Base-by-base conservation (phyloP, 2,888 invertebrate genomes). In the Drosophila meridionalis region DNA sequence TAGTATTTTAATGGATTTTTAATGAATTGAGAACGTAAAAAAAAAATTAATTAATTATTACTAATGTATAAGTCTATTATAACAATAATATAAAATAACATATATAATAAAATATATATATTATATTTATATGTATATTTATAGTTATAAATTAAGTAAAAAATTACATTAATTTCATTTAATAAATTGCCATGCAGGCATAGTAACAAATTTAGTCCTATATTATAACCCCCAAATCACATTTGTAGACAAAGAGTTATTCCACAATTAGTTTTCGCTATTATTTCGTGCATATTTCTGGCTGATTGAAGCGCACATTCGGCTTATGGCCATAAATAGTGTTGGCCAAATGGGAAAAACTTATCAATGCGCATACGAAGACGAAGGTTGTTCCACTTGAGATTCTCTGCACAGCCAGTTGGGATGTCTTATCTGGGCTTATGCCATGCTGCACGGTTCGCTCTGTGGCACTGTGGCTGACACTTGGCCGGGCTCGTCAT, bases 391-490 rank as follows among this genome's bases (percentile, higher is more conserved):
- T 20, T 14, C 9, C n/a, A 9, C 20, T 70, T 4, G 12, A n/a
- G 57, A 63, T 12, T 34, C 55, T 12, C 11, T 53, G 69, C 38
- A 45, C 59, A 30, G 20, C 8, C 32, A 47, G 59, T 50, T 55
- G 65, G 65, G 66, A 64, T 67, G 53, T 42, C 80, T 79, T 80
- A 80, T 57, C 63, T 67, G 0, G 57, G 76, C 63, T 78, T 71
- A 80, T 64, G 40, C 65, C 38, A 4, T 48, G 47, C 56, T 20
- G 48, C 36, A 45, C 50, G 65, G 34, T 45, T 68, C 30, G 47
- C 47, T 20, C 43, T 43, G 20, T 20, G 56, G 64, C 63, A 55
- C 72, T 76, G 82, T 56, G 55, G 65, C 69, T 70, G 83, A 69
- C 76, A 85, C 76, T 85, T 62, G 73, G 64, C 61, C 50, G 53